A percentile compares a stretch with the other conserved stretches of the same genome.
These are phyloP conservation scores for Natrix natrix DNA, from an alignment of 2,797 vertebrate genomes.

Conservation along the genomic window DNA sequence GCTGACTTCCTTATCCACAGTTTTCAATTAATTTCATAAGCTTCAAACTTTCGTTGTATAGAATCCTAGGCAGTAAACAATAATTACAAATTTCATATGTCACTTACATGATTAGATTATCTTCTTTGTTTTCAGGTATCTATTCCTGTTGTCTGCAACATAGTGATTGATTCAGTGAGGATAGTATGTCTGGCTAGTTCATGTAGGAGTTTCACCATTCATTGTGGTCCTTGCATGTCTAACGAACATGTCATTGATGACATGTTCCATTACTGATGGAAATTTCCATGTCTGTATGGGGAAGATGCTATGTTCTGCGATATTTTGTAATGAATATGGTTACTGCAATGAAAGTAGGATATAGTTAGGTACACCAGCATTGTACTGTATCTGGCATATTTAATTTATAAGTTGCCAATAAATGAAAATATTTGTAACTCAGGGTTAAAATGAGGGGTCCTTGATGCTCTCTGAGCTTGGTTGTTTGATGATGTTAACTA, in stretches of 20 bases:
- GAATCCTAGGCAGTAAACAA: not conserved
- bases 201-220: not conserved
- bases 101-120: not conserved
- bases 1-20: not conserved
- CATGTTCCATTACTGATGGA: not conserved
- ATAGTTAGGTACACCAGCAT: not conserved
- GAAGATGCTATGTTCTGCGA: not conserved
- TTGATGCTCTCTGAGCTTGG: not conserved
- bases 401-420: not conserved
- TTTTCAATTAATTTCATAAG: not conserved
- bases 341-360: not conserved
- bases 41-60: not conserved
- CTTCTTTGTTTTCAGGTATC: not conserved
- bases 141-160: not conserved
- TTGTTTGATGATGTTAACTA: not conserved
- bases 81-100: not conserved
- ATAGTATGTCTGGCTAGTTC: too few relatives aligned
- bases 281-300: not conserved
- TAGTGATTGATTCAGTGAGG: not conserved
- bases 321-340: not conserved
- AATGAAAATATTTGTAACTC: not conserved
- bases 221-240: not conserved
- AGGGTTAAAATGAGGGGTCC: not conserved
- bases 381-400: not conserved
- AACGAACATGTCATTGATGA: not conserved